These are phyloP conservation scores for Eriocheir sinensis DNA, from an alignment of 1,140 invertebrate species.

Conservation along the genomic window DNA sequence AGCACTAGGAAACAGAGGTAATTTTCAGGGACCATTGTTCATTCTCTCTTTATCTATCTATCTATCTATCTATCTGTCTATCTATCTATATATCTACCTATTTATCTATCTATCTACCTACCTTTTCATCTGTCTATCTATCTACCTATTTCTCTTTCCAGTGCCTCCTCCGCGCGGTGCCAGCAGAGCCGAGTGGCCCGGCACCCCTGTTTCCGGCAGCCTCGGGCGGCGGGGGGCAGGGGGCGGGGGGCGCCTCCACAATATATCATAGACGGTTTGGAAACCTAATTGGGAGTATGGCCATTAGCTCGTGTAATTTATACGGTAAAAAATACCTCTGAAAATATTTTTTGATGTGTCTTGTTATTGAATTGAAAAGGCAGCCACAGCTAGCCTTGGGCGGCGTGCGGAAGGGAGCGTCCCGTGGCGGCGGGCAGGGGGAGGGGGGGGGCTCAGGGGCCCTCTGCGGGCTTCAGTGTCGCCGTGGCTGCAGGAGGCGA, in stretches of 20 bases:
- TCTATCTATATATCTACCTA: not conserved
- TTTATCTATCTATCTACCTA: not conserved
- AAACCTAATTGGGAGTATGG: constrained; percentile 41
- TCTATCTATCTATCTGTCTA: not conserved
- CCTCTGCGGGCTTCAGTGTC: not conserved
- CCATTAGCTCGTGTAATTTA: constrained; percentile 50
- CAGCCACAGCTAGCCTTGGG: not conserved
- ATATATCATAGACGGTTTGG: constrained; percentile 60
- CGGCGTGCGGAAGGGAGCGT: not conserved
- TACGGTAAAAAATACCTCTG: constrained; percentile 29
- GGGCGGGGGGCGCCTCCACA: not conserved
- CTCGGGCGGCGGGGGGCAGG: not conserved
- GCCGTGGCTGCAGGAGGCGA: not conserved
- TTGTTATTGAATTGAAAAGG: not conserved
- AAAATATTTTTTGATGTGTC: not conserved
- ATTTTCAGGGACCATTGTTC: not conserved
- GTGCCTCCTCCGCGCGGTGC: not conserved
- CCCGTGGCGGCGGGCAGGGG: not conserved
- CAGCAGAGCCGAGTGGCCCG: not conserved
- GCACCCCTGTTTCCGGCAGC: not conserved
- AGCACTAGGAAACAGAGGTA: not conserved
- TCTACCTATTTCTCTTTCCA: not conserved
- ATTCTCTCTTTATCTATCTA: constrained; percentile 13
- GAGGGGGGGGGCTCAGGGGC: not conserved
- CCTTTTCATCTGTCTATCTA: not conserved